Evolutionary conservation across 2,797 vertebrate genomes (phyloP).

Genomic region (Eulemur mongoz): DNA sequence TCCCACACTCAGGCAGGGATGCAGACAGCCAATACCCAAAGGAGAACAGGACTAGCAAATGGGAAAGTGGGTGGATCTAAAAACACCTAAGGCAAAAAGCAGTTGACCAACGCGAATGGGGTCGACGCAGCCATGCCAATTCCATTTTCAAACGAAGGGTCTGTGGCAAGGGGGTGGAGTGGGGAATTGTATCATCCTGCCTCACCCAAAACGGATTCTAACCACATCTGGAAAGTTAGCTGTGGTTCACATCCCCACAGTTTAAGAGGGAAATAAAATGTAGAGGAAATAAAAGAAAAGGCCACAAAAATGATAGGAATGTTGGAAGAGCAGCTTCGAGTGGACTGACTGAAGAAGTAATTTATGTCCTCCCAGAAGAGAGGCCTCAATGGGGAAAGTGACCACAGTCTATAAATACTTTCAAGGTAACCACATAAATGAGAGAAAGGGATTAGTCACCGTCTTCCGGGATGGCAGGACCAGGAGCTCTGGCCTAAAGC

Average conservation of each 20-base stretch:
- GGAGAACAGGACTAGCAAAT: not conserved
- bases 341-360: constrained; percentile 51
- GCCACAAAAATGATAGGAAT: constrained; percentile 63
- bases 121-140: not conserved
- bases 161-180: not conserved
- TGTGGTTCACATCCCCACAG: not conserved
- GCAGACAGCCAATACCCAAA: not conserved
- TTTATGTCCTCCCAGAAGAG: constrained; percentile 45
- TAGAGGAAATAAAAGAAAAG: constrained; percentile 57
- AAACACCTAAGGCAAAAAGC: not conserved
- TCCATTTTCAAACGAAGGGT: not conserved
- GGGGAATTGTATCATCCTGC: not conserved
- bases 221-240: constrained; percentile 19
- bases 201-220: not conserved
- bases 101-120: not conserved
- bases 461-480: not conserved
- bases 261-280: constrained; percentile 15
- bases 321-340: constrained; percentile 30
- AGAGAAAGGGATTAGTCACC: constrained; percentile 39
- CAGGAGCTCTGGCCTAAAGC: not conserved
- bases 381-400: not conserved
- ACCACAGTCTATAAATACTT: constrained; percentile 55
- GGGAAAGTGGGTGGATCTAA: not conserved
- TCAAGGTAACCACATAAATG: constrained; percentile 47
- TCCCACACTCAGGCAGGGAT: not conserved